Conservation (phyloP, 2,113 vertebrate genomes). For the Shinisaurus crocodilurus region DNA sequence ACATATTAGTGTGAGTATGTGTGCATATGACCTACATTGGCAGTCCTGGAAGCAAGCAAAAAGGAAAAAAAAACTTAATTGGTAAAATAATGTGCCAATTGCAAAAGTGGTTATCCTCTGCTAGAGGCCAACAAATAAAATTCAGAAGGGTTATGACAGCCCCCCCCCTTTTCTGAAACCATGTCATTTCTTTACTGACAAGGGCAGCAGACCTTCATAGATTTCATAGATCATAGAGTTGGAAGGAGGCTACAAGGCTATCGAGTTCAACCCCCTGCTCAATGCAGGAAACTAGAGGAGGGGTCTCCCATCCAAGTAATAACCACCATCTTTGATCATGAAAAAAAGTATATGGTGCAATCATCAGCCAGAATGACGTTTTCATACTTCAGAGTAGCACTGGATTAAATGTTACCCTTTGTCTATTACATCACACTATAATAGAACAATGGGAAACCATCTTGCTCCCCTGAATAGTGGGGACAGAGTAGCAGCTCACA, state of each 20-base stretch:
- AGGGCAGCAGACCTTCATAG: not conserved
- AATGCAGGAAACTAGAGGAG: no score
- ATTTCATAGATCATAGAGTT: no score
- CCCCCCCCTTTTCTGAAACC: not conserved
- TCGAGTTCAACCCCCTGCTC: no score
- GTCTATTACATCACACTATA: not conserved
- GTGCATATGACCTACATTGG: not conserved
- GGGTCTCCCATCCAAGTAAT: no score
- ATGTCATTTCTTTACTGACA: not conserved
- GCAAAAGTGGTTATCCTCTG: not conserved
- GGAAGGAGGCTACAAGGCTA: no score
- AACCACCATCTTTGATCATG: no score
- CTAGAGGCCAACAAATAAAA: not conserved
- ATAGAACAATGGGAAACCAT: not conserved
- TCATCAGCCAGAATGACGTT: constrained; percentile 7
- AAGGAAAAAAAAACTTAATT: constrained; percentile 10
- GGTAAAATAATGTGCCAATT: not conserved
- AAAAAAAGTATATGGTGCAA: not conserved
- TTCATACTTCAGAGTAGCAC: not conserved
- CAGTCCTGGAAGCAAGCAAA: constrained; percentile 15
- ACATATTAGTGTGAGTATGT: not conserved
- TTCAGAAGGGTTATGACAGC: not conserved
- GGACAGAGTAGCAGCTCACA: not conserved
- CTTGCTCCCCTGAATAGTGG: not conserved
- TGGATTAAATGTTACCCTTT: not conserved